Percentiles rank a stretch among this genome's conserved stretches.
Conservation (phyloP, 2,888 invertebrate genomes). For the Tromatobia lineatoria region DNA sequence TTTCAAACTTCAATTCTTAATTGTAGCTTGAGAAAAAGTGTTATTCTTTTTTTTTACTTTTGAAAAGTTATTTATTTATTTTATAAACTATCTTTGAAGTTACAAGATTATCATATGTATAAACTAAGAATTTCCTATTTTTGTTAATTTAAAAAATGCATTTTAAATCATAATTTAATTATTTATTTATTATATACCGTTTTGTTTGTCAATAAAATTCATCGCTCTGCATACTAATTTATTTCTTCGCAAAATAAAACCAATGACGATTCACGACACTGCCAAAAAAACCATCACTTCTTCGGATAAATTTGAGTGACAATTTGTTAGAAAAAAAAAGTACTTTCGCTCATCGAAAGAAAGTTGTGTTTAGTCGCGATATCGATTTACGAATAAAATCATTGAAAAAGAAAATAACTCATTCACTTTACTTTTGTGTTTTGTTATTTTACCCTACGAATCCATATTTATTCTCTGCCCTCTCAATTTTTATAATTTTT, state of each 20-base stretch:
- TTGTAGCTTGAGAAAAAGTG: too few relatives aligned
- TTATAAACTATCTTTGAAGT: too few relatives aligned
- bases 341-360: slow-evolving; percentile 37
- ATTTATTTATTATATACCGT: slow-evolving; percentile 9
- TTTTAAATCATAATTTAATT: neutral
- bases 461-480: neutral
- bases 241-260: slow-evolving; percentile 13
- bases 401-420: slow-evolving; percentile 9
- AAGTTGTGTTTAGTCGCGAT: slow-evolving; percentile 38
- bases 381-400: slow-evolving; percentile 52
- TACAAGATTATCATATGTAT: too few relatives aligned
- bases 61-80: too few relatives aligned
- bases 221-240: neutral
- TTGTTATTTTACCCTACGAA: slow-evolving; percentile 10
- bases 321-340: slow-evolving; percentile 23
- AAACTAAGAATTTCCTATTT: too few relatives aligned
- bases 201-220: neutral
- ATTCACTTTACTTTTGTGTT: neutral
- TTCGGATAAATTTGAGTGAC: slow-evolving; percentile 47
- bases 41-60: too few relatives aligned
- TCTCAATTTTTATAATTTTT: neutral
- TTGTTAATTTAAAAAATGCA: neutral
- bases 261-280: slow-evolving; percentile 51
- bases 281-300: slow-evolving; percentile 46
- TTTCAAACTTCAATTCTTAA: neutral